Evolutionary conservation across 2,888 invertebrate genomes (phyloP).

Genomic region (Idaea biselata): DNA sequence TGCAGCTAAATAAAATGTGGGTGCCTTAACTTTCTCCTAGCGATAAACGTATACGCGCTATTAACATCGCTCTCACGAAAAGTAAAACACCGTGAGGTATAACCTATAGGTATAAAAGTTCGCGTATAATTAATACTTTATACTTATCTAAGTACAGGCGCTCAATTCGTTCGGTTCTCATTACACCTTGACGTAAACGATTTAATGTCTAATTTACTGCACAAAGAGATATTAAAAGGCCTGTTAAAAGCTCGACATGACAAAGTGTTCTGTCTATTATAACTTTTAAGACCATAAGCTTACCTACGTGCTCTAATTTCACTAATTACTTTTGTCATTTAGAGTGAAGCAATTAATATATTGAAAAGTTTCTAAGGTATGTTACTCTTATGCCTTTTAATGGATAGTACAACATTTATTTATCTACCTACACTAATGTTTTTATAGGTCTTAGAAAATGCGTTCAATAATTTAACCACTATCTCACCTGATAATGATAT

Average conservation of each 20-base stretch:
- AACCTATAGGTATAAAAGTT: neutral
- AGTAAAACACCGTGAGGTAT: no score
- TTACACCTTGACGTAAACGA: slow-evolving; percentile 68
- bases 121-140: neutral
- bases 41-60: no score
- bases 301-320: slow-evolving; percentile 66
- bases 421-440: no score
- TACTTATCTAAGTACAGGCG: slow-evolving; percentile 3
- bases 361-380: slow-evolving; percentile 30
- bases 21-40: no score
- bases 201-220: slow-evolving; percentile 76
- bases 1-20: no score
- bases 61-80: no score
- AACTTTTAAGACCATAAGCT: slow-evolving; percentile 71
- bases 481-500: no score
- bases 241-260: slow-evolving; percentile 77
- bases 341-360: slow-evolving; percentile 51
- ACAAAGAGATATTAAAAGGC: slow-evolving; percentile 76
- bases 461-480: no score
- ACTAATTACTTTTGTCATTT: slow-evolving; percentile 62
- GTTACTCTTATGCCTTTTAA: neutral
- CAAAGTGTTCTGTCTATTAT: slow-evolving; percentile 75
- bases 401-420: no score
- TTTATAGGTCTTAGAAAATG: no score
- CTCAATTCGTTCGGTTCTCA: slow-evolving; percentile 56